Percentiles rank a stretch among this genome's conserved stretches.
Evolutionary conservation across 2,888 invertebrate genomes (phyloP).

Genomic region (Polydrusus cervinus): DNA sequence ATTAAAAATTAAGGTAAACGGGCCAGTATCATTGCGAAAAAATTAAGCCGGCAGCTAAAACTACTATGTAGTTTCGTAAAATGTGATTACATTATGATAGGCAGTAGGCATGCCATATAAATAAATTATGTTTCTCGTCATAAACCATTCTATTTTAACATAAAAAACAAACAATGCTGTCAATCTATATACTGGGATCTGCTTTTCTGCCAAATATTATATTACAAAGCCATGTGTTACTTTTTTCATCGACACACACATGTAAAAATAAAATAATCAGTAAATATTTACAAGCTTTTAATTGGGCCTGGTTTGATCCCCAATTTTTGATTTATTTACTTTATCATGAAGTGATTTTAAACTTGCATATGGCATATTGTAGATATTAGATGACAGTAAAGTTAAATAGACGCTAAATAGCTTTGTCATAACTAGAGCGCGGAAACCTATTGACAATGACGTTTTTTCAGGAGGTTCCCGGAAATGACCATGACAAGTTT

Average conservation of each 20-base stretch:
- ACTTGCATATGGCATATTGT: slow-evolving; percentile 2
- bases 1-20: no score
- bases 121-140: no score
- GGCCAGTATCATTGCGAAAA: no score
- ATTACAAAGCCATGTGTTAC: slow-evolving; percentile 45
- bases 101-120: background rate
- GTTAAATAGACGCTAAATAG: no score
- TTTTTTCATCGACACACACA: slow-evolving; percentile 28
- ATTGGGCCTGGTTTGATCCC: slow-evolving; percentile 16
- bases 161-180: slow-evolving; percentile 39
- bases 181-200: slow-evolving; percentile 31
- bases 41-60: no score
- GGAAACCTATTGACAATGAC: no score
- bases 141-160: background rate
- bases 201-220: slow-evolving; percentile 28
- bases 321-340: slow-evolving; percentile 28
- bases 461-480: no score
- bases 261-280: slow-evolving; percentile 28
- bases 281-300: slow-evolving; percentile 32
- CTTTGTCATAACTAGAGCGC: no score
- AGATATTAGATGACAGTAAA: slow-evolving; percentile 2
- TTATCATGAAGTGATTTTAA: slow-evolving; percentile 17
- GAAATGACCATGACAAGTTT: no score
- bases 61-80: no score
- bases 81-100: no score